Evolutionary conservation across 1,140 invertebrate species (phyloP).

Genomic region (Orchestia grillus): DNA sequence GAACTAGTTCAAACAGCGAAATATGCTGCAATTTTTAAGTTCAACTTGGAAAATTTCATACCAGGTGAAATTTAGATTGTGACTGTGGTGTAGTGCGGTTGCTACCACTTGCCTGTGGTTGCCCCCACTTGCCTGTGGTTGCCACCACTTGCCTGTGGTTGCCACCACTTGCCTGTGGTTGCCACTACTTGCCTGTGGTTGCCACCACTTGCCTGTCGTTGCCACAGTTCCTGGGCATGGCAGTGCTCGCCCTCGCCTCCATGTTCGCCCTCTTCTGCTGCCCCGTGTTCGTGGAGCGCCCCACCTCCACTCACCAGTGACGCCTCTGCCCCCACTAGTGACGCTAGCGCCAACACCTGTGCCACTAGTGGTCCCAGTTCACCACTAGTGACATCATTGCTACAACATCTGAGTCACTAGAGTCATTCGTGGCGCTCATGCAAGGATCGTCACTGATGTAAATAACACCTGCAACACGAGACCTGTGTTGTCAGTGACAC

Average conservation of each 20-base stretch:
- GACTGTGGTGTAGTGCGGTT: too few relatives aligned
- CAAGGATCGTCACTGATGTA: too few relatives aligned
- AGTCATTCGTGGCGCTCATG: too few relatives aligned
- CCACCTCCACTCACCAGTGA: background rate
- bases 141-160: background rate
- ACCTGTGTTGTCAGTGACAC: too few relatives aligned
- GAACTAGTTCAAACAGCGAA: too few relatives aligned
- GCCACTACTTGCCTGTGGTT: slow-evolving; percentile 9
- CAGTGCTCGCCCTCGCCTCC: slow-evolving; percentile 64
- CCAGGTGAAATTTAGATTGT: too few relatives aligned
- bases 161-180: background rate
- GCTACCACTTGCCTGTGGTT: background rate
- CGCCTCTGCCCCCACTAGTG: background rate
- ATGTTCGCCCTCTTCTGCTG: slow-evolving; percentile 66
- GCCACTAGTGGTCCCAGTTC: background rate
- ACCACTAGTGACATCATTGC: background rate
- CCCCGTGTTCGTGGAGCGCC: slow-evolving; percentile 65
- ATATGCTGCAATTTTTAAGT: background rate
- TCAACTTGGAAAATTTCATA: too few relatives aligned
- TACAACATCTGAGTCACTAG: background rate
- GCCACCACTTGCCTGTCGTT: background rate
- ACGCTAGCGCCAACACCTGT: background rate
- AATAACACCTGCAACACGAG: too few relatives aligned
- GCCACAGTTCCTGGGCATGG: slow-evolving; percentile 66
- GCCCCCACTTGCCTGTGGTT: background rate